A percentile compares a stretch with the other conserved stretches of the same genome.
Evolutionary conservation across 2,797 vertebrate species (phyloP).

Genomic region (Sebastolobus altivelis): DNA sequence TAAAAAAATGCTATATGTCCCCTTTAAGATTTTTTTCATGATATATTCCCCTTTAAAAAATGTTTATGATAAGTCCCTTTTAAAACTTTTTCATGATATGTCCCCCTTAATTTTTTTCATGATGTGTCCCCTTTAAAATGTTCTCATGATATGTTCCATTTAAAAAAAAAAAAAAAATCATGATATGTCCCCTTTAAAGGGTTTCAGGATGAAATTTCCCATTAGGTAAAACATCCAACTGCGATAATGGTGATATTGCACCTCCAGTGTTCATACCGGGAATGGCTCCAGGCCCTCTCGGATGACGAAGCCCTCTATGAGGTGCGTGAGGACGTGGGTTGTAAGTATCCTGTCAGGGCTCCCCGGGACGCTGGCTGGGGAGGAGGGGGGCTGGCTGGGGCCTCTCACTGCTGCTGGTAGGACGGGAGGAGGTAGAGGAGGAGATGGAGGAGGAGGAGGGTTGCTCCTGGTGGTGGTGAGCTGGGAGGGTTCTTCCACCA

Average conservation of each 20-base stretch:
- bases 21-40: too few relatives aligned
- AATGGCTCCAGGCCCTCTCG: conserved; percentile 94
- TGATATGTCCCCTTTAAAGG: background rate
- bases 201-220: background rate
- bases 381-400: conserved; percentile 83
- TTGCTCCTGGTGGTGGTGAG: conserved; percentile 66
- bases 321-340: conserved; percentile 92
- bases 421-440: conserved; percentile 72
- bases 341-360: conserved; percentile 88
- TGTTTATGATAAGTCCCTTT: too few relatives aligned
- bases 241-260: background rate
- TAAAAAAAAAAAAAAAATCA: too few relatives aligned
- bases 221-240: background rate
- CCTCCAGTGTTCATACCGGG: conserved; percentile 84
- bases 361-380: conserved; percentile 81
- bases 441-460: conserved; percentile 55
- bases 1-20: too few relatives aligned
- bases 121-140: too few relatives aligned
- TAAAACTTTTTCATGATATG: too few relatives aligned
- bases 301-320: conserved; percentile 95
- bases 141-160: too few relatives aligned
- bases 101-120: too few relatives aligned
- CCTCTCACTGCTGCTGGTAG: conserved; percentile 84
- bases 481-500: conserved; percentile 82
- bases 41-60: too few relatives aligned